These are phyloP conservation scores for Pteromalus puparum DNA, from an alignment of 1,140 invertebrate genomes.

Conservation along the genomic window DNA sequence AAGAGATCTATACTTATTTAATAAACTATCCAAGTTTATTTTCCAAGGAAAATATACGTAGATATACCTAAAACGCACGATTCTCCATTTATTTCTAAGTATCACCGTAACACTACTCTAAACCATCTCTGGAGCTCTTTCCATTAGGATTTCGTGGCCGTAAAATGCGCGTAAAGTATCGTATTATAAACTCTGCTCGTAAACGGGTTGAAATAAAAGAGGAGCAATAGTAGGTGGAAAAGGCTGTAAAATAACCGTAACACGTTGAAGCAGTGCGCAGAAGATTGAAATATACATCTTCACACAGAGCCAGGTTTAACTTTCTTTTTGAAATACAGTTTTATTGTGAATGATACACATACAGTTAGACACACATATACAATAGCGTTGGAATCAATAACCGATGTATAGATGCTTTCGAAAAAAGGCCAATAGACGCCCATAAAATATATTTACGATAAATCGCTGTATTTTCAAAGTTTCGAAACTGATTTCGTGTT, in stretches of 20 bases:
- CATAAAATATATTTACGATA: not conserved
- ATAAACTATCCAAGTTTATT: not conserved
- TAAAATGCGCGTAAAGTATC: not conserved
- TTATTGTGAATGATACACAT: constrained; percentile 17
- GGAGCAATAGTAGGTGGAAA: not conserved
- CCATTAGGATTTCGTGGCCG: not conserved
- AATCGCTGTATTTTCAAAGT: not conserved
- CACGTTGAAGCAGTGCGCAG: not conserved
- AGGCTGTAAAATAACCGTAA: not conserved
- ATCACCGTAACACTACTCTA: not conserved
- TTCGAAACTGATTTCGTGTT: not conserved
- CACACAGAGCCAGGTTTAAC: not conserved
- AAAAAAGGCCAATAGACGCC: not conserved
- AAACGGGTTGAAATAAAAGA: not conserved
- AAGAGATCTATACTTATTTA: constrained; percentile 12
- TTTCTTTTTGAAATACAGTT: constrained; percentile 31
- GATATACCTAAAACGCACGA: not conserved
- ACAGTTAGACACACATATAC: constrained; percentile 19
- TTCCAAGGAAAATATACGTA: not conserved
- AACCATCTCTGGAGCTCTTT: not conserved
- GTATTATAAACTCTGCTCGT: not conserved
- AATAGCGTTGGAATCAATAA: constrained; percentile 7
- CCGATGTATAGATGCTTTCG: not conserved
- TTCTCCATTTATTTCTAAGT: not conserved
- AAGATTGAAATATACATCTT: not conserved